Evolutionary conservation across 2,797 vertebrate genomes (phyloP).

Genomic region (Anguilla marmorata): DNA sequence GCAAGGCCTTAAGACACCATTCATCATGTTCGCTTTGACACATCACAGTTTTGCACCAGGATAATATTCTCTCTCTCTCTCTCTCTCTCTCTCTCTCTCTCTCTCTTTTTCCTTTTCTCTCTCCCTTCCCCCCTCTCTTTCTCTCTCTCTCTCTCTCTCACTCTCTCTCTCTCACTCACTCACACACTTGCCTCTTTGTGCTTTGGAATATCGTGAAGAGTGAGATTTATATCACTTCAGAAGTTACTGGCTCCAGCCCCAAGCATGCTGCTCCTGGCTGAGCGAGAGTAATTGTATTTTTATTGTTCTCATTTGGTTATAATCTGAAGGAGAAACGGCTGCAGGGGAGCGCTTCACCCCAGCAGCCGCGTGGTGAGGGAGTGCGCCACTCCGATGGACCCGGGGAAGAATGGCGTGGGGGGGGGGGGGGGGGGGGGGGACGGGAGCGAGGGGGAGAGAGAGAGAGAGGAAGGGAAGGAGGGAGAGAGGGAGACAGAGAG

Average conservation of each 20-base stretch:
- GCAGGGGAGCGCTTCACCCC: conserved; percentile 19
- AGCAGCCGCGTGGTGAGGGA: conserved; percentile 1
- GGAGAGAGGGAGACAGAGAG: too few species aligned
- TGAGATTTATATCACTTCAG: conserved; percentile 20
- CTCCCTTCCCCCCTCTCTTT: not conserved
- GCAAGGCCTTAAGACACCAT: conserved; percentile 1
- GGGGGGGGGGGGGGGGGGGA: not conserved
- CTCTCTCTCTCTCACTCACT: not conserved
- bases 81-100: not conserved
- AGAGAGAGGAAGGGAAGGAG: too few species aligned
- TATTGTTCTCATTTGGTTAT: conserved; percentile 36
- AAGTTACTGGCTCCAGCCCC: conserved; percentile 15
- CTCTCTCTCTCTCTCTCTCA: not conserved
- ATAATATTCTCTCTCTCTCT: conserved; percentile 2
- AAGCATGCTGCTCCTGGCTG: not conserved
- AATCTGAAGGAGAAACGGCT: conserved; percentile 33
- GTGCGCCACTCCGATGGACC: not conserved
- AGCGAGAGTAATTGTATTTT: conserved; percentile 36
- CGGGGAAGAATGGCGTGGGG: not conserved
- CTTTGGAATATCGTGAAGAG: not conserved
- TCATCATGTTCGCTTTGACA: conserved; percentile 8
- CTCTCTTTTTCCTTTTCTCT: not conserved
- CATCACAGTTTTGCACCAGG: not conserved
- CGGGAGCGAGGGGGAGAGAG: too few species aligned
- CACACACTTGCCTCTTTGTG: not conserved